A percentile compares a stretch with the other conserved stretches of the same genome.
These are phyloP conservation scores for Pangasianodon hypophthalmus DNA, from an alignment of 2,113 vertebrate genomes.

Conservation along the genomic window DNA sequence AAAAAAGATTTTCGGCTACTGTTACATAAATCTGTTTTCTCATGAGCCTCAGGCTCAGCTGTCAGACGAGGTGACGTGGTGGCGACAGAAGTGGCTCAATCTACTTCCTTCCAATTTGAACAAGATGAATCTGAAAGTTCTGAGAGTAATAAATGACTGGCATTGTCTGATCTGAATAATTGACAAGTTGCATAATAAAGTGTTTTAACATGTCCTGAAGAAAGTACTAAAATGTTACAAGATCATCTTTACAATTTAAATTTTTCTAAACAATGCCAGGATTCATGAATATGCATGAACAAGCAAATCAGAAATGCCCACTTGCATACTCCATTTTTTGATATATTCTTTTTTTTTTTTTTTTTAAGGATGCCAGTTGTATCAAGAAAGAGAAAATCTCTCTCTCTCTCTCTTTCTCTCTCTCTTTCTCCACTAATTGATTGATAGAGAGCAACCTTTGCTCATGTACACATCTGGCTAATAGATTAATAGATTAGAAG, in stretches of 20 bases:
- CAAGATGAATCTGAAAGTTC: background rate
- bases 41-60: background rate
- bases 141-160: background rate
- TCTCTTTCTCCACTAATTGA: background rate
- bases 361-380: background rate
- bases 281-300: background rate
- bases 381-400: background rate
- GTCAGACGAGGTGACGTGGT: background rate
- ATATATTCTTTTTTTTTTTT: background rate
- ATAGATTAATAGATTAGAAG: constrained; percentile 29
- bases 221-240: background rate
- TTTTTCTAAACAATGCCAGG: background rate
- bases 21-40: background rate
- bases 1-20: background rate
- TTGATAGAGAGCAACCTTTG: constrained; percentile 8
- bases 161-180: background rate
- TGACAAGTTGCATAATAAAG: background rate
- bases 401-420: background rate
- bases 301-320: background rate
- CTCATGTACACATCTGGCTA: constrained; percentile 34
- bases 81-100: background rate
- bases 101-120: background rate
- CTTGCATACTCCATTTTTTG: background rate
- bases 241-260: no score
- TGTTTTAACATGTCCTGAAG: background rate